Evolutionary conservation across 2,888 invertebrate species (phyloP).

Genomic region (Drosophila mimica): DNA sequence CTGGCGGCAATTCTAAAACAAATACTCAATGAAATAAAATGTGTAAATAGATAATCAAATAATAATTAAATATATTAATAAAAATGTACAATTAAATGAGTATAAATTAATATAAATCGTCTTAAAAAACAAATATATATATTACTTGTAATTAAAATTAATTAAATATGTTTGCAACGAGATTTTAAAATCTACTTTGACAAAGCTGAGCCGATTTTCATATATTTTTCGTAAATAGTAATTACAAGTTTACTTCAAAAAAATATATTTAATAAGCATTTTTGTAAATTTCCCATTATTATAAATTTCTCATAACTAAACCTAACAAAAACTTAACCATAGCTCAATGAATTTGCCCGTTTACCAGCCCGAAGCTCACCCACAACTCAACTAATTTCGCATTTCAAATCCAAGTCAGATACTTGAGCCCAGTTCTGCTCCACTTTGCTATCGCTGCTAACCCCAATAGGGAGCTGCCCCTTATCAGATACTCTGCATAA

Average conservation of each 20-base stretch:
- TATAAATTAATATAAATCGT: too few relatives aligned
- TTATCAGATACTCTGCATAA: conserved; percentile 50
- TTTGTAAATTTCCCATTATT: background rate
- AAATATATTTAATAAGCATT: too few relatives aligned
- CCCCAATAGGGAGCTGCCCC: conserved; percentile 17
- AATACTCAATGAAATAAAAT: conserved; percentile 19
- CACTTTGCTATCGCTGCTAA: conserved; percentile 32
- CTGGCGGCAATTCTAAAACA: conserved; percentile 37
- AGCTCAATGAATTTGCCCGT: background rate
- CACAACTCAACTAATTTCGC: background rate
- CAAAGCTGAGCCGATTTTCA: too few relatives aligned
- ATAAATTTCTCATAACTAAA: background rate
- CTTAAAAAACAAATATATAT: too few relatives aligned
- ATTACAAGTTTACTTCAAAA: too few relatives aligned
- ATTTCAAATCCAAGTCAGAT: conserved; percentile 5
- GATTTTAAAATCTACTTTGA: too few relatives aligned
- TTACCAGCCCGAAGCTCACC: background rate
- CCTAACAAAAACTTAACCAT: background rate
- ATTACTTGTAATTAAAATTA: too few relatives aligned
- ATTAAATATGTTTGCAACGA: too few relatives aligned
- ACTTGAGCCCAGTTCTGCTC: background rate
- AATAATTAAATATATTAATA: background rate
- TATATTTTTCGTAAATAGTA: too few relatives aligned
- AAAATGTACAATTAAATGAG: background rate
- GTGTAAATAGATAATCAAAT: background rate